phyloP scores from a whole-genome alignment of 2,113 vertebrate genomes.

The Cyphomyrus discorhynchus region DNA sequence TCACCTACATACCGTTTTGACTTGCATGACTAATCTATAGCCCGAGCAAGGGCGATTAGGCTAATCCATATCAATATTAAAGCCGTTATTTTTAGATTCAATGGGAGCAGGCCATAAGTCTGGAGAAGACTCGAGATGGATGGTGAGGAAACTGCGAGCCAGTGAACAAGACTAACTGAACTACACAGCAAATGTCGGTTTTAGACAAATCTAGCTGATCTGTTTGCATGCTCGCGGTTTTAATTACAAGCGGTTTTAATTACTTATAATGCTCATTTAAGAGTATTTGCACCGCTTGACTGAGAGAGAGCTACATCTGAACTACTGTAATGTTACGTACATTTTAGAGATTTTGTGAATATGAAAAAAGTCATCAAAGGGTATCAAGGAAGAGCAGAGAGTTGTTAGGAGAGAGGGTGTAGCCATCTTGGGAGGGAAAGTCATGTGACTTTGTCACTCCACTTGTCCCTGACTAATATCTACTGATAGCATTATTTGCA shows the following conservation, averaged over 20 bases:
- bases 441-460: neutral
- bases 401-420: neutral
- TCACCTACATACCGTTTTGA: neutral
- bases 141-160: neutral
- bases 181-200: neutral
- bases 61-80: conserved; percentile 12
- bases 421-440: neutral
- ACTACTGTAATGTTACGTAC: neutral
- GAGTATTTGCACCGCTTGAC: neutral
- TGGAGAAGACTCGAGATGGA: neutral
- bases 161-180: neutral
- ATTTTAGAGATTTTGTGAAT: neutral
- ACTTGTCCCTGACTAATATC: neutral
- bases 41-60: neutral
- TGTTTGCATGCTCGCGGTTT: neutral
- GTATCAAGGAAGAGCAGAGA: neutral
- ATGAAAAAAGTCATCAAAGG: neutral
- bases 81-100: neutral
- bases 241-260: neutral
- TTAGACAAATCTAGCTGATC: neutral
- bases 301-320: neutral
- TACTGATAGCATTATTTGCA: neutral
- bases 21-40: neutral
- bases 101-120: neutral
- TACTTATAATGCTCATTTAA: neutral